Base-by-base conservation (phyloP, 2,113 vertebrate species). In the Actenoides lindsayi region DNA sequence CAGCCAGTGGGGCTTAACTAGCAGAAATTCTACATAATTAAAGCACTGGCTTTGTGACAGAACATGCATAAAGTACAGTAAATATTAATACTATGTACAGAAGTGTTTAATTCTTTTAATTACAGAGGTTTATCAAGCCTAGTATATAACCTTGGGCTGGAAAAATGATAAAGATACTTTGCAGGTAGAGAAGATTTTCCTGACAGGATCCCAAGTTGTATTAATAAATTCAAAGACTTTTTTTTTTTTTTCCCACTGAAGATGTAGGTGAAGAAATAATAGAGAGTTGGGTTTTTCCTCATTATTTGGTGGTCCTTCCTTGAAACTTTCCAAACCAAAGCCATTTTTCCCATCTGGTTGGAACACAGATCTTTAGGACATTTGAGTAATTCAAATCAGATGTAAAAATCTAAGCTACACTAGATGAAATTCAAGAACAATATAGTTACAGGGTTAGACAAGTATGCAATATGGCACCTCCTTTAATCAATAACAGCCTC, bases 351-450 rank as follows among this genome's bases (percentile, higher is more conserved):
- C 87, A 91, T 96, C 95, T 97, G 95, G 89, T 59, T 93, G 87
- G 81, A 96, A 94, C 81, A 85, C 31, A 83, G 94, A 89, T 94
- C 83, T 95, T 96, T 94, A 97, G 95, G 94, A 93, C 93, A 23
- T 96, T 90, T 24, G 14, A 94, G 89, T 97, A 96, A 97, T 96
- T 97, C 93, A 91, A 96, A 91, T 97, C 96, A 96, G 91, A 94
- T 96, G 96, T 94, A 96, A 93, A 96, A 94, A 87, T 75, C 93
- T 84, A 81, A 95, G 87, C 83, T 95, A 79, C 90, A 56, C 59
- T 92, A 56, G 73, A 92, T 94, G 94, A 97, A 96, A 96, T 94
- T 94, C 94, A 96, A 92, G 95, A 94, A 85, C 94, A 93, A 85
- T 95, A 89, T 85, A 95, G 94, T 96, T 87, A 89, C 44, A 73